A percentile compares a stretch with the other conserved stretches of the same genome.
These are phyloP conservation scores for Smithornis capensis DNA, from an alignment of 2,113 vertebrate species.

Conservation along the genomic window DNA sequence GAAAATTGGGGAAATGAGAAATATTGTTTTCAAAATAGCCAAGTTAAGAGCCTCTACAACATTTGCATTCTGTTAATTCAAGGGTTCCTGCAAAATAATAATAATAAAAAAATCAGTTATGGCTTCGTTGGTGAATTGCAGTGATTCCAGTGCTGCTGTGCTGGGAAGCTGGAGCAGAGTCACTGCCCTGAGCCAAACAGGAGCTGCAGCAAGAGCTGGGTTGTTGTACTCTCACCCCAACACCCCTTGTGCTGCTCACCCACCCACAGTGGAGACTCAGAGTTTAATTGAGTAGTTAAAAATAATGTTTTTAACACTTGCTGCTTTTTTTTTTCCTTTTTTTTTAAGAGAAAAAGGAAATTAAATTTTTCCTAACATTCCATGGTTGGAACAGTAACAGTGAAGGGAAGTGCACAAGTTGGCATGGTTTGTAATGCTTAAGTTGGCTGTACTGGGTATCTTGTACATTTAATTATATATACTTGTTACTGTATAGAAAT, in stretches of 20 bases:
- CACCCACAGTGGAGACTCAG: not conserved
- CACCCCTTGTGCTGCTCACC: not conserved
- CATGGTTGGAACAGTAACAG: not conserved
- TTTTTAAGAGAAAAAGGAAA: not conserved
- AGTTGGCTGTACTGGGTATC: not conserved
- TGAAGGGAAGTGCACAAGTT: not conserved
- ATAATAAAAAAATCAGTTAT: not conserved
- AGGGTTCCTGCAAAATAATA: not conserved
- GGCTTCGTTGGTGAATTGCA: not conserved
- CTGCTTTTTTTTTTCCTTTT: not conserved
- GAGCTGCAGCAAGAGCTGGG: not conserved
- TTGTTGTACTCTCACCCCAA: not conserved
- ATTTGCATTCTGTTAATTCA: conserved; percentile 35
- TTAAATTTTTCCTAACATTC: not conserved
- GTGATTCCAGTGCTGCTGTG: not conserved
- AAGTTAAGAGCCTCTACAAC: not conserved
- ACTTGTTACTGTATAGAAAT: conserved; percentile 24
- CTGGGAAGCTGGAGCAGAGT: not conserved
- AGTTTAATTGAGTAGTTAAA: not conserved
- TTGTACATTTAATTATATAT: not conserved
- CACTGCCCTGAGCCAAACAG: not conserved
- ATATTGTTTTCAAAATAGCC: not conserved
- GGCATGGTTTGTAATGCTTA: not conserved
- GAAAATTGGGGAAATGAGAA: conserved; percentile 50
- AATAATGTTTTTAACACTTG: not conserved